Conservation (phyloP, 2,797 vertebrate genomes). For the Benthosema pterotum region DNA sequence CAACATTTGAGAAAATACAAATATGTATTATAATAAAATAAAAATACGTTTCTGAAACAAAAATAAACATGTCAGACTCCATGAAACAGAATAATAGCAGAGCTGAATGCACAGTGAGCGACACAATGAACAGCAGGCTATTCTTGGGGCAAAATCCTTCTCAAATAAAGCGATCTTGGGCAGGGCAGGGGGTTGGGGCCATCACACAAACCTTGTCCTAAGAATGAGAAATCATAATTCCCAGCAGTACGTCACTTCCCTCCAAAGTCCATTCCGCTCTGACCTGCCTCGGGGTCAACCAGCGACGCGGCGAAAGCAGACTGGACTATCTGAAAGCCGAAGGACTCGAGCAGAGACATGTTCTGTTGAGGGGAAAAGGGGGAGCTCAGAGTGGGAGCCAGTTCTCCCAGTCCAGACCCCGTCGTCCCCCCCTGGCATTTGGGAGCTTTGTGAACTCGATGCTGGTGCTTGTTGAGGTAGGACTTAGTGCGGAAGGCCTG, state of each 20-base stretch:
- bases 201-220: slow-evolving; percentile 50
- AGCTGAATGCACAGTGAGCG: slow-evolving; percentile 47
- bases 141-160: slow-evolving; percentile 73
- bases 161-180: slow-evolving; percentile 55
- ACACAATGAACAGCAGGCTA: slow-evolving; percentile 54
- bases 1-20: slow-evolving; percentile 39
- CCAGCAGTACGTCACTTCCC: slow-evolving; percentile 84
- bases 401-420: slow-evolving; percentile 83
- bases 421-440: slow-evolving; percentile 78
- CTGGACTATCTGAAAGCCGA: slow-evolving; percentile 99
- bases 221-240: slow-evolving; percentile 21
- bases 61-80: slow-evolving; percentile 64
- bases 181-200: slow-evolving; percentile 13
- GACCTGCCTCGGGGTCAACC: slow-evolving; percentile 92
- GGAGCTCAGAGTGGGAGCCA: slow-evolving; percentile 86
- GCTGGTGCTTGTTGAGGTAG: slow-evolving; percentile 99
- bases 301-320: slow-evolving; percentile 97
- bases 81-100: slow-evolving; percentile 60
- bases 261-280: slow-evolving; percentile 90
- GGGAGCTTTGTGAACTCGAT: slow-evolving; percentile 93
- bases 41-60: slow-evolving; percentile 41
- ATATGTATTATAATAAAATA: neutral
- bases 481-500: slow-evolving; percentile 99
- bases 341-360: slow-evolving; percentile 99
- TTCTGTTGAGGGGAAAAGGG: slow-evolving; percentile 98